Evolutionary conservation across 2,888 invertebrate species (phyloP), one percentile per base, ranked within the genome.

Genomic region (Fissipunctia ypsillon): DNA sequence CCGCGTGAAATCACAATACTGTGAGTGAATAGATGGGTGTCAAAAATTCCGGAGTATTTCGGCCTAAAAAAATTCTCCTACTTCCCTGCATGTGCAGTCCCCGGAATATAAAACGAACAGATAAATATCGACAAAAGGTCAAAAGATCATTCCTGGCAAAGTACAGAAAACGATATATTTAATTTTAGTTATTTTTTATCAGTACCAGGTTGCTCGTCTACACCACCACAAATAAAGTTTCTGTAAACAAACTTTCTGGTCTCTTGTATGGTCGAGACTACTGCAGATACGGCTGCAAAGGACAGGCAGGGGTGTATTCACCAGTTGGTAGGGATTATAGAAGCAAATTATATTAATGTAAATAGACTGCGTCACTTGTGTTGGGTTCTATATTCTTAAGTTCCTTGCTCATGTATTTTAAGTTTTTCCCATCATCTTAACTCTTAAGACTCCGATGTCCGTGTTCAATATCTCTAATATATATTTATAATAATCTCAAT

Each of bases 391-490:
- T 31, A 52, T 28, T 48, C 16, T 38, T 43, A 43, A 67, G 78
- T 45, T 67, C 3, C n/a, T 50, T 67, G 50, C 56, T 66, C 67
- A 67, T 77, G 0, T 76, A 43, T 28, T 72, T 76, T 56, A 19
- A 64, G 16, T 41, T 65, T 73, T 50, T 31, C 5, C 19, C 16
- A 56, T 64, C 56, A 57, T 50, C 14, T 4, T 59, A 48, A 38
- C 31, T 50, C 25, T 25, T 57, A 48, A 64, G 25, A 68, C n/a
- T n/a, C n/a, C 14, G 69, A 66, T 67, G n/a, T 19, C 14, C 35
- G 52, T 68, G 81, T 59, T 80, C 31, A 68, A 74, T 28, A 64
- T n/a, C n/a, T n/a, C n/a, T n/a, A n/a, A n/a, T n/a, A n/a, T n/a
- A n/a, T n/a, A n/a, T n/a, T n/a, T n/a, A n/a, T n/a, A n/a, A n/a